Evolutionary conservation across 2,888 invertebrate genomes (phyloP).

Genomic region (Asteroscopus sphinx): DNA sequence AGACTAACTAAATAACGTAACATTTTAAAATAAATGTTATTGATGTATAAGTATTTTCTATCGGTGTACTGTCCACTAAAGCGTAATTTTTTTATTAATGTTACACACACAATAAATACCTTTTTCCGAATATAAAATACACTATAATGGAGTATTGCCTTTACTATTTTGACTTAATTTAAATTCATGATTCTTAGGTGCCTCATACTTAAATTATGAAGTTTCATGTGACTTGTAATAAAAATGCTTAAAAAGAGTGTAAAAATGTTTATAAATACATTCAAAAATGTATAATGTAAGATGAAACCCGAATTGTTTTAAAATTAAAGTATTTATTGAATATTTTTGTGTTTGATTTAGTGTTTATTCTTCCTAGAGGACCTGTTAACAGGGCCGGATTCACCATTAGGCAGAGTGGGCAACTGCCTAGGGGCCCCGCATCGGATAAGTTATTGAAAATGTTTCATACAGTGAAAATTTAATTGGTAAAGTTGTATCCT

Average conservation of each 20-base stretch:
- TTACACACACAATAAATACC: conserved; percentile 16
- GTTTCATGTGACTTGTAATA: conserved; percentile 38
- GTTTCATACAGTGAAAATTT: no score
- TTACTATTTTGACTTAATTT: conserved; percentile 1
- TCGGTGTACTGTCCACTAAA: neutral
- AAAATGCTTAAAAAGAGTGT: conserved; percentile 43
- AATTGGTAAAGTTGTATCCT: no score
- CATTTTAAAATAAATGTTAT: no score
- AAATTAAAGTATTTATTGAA: conserved; percentile 80
- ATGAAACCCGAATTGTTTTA: conserved; percentile 66
- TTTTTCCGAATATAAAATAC: neutral
- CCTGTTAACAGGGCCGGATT: no score
- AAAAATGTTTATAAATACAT: conserved; percentile 52
- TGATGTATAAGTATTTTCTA: neutral
- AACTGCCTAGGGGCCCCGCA: no score
- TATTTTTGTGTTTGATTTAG: conserved; percentile 4
- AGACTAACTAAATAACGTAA: no score
- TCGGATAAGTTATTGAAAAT: no score
- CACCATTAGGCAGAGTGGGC: no score
- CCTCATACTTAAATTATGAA: conserved; percentile 33
- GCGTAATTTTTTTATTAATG: neutral
- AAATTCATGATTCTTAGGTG: conserved; percentile 27
- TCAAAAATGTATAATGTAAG: conserved; percentile 64
- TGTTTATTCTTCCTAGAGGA: no score
- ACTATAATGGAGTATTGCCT: neutral